Evolutionary conservation across 1,140 invertebrate genomes (phyloP), one percentile per base, ranked within the genome.

Genomic region (Mylabris phalerata): DNA sequence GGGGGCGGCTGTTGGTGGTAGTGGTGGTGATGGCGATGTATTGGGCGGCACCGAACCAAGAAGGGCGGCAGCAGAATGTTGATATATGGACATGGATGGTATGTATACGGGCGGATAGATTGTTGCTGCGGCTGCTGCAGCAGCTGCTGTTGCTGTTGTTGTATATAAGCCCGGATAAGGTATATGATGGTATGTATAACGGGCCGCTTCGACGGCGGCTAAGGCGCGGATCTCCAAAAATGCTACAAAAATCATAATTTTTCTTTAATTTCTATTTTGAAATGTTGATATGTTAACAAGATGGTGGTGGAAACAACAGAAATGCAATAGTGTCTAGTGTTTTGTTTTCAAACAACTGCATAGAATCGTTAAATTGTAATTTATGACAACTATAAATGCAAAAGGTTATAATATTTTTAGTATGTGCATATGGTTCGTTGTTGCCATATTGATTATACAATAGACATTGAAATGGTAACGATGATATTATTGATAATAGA

Each of bases 381-480:
- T 71, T 69, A 71, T 55, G 67, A 50, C 61, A 13, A 46, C 43
- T 67, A 63, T 71, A 71, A 71, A 71, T 67, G 67, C 66, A 63
- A 60, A 32, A 67, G 67, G 67, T 67, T 71, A 66, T 71, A 71
- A 71, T 69, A 71, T 67, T 71, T 69, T 71, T 69, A 69, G 64
- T 68, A 62, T 63, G 65, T 66, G 56, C 64, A 66, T 66, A 69
- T 67, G 65, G 19, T 61, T 56, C 67, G 64, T 60, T 60, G 57
- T 67, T 61, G 39, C 59, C 48, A 43, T 59, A 62, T 48, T 58
- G 50, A 60, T 48, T 32, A 32, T 32, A 32, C 32, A 32, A 32
- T 32, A 32, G 32, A 32, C 4, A 7, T 32, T 32, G 32, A 32
- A 32, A 7, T 32, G 7, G 7, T 42, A 24, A 19, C 39, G 38